These are phyloP conservation scores for Amorpha juglandis DNA, from an alignment of 2,888 invertebrate species.

Conservation along the genomic window DNA sequence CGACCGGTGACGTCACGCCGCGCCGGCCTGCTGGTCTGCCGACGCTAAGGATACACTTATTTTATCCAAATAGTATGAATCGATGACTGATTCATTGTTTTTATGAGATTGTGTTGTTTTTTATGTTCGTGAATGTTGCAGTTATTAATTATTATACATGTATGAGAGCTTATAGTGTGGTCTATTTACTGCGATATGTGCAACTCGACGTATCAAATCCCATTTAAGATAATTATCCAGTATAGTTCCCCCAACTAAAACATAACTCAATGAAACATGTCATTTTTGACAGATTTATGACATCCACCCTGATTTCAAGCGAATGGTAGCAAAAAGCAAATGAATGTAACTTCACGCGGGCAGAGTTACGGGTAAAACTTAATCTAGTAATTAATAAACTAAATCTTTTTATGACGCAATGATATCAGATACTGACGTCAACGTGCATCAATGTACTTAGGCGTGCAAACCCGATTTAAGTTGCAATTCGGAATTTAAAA, in stretches of 20 bases:
- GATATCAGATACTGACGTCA: background rate
- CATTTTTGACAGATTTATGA: background rate
- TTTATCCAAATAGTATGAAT: slow-evolving; percentile 16
- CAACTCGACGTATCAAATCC: background rate
- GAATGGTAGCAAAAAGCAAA: background rate
- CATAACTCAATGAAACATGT: background rate
- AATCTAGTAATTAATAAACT: background rate
- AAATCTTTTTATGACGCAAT: background rate
- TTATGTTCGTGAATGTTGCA: background rate
- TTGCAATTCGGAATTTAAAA: too few relatives aligned
- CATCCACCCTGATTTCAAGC: background rate
- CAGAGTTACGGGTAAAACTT: background rate
- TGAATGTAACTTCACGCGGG: background rate
- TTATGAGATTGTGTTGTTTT: background rate
- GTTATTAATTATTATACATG: background rate
- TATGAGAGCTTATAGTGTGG: too few relatives aligned
- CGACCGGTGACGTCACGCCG: slow-evolving; percentile 58
- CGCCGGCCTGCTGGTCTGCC: slow-evolving; percentile 24
- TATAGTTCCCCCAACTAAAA: background rate
- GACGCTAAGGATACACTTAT: slow-evolving; percentile 2
- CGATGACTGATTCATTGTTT: background rate
- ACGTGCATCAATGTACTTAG: too few relatives aligned
- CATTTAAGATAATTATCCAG: background rate
- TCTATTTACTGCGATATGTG: background rate
- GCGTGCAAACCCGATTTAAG: too few relatives aligned